These are phyloP conservation scores for Heliothis subflexa DNA, from an alignment of 1,140 invertebrate genomes.

Conservation along the genomic window DNA sequence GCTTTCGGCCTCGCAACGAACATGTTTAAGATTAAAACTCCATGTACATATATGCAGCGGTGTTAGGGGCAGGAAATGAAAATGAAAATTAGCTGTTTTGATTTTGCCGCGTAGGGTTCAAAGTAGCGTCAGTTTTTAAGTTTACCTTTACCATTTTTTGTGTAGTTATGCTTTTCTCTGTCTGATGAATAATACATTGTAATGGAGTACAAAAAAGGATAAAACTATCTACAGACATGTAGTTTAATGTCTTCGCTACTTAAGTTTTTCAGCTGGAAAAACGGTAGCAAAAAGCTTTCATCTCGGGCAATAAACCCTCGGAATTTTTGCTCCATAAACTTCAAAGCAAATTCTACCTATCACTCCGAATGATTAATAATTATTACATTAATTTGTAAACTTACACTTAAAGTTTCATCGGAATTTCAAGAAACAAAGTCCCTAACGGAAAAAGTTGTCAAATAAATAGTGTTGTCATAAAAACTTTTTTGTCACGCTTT, in stretches of 20 bases:
- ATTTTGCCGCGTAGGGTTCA: slow-evolving; percentile 13
- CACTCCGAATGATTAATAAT: slow-evolving; percentile 34
- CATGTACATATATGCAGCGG: slow-evolving; percentile 36
- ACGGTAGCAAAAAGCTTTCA: slow-evolving; percentile 2
- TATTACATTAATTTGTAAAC: slow-evolving; percentile 28
- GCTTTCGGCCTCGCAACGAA: slow-evolving; percentile 13
- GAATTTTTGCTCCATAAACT: slow-evolving; percentile 5
- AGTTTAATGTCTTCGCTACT: neutral
- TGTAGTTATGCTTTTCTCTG: too few relatives aligned
- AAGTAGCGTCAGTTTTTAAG: too few relatives aligned
- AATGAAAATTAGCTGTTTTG: slow-evolving; percentile 34
- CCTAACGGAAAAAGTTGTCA: slow-evolving; percentile 28
- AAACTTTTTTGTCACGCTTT: slow-evolving; percentile 57
- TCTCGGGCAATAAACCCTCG: neutral
- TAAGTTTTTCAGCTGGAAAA: neutral
- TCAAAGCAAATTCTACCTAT: slow-evolving; percentile 17
- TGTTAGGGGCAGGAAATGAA: slow-evolving; percentile 30
- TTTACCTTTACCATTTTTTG: too few relatives aligned
- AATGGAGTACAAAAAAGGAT: too few relatives aligned
- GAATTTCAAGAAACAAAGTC: slow-evolving; percentile 3
- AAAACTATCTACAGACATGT: too few relatives aligned
- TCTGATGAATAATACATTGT: too few relatives aligned
- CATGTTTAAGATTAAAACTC: slow-evolving; percentile 39
- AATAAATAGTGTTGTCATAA: slow-evolving; percentile 36
- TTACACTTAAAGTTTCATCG: slow-evolving; percentile 34